Evolutionary conservation across 2,888 invertebrate genomes (phyloP).

Genomic region (Ectemnius lituratus): DNA sequence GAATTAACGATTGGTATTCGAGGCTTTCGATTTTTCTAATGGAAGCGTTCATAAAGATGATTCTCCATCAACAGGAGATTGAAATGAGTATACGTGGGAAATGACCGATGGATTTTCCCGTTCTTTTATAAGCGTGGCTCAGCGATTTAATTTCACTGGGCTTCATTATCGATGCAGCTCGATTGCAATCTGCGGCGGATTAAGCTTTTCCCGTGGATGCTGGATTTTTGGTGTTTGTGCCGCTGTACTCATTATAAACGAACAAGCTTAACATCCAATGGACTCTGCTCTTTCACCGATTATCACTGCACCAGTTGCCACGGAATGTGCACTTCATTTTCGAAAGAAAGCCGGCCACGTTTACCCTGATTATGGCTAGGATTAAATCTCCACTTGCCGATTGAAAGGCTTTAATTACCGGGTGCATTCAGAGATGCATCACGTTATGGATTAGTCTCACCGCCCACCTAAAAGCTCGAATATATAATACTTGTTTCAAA

Average conservation of each 20-base stretch:
- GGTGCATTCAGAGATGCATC: constrained; percentile 1
- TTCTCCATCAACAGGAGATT: no score
- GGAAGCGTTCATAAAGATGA: no score
- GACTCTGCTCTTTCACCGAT: not conserved
- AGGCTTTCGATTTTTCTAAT: no score
- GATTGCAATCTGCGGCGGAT: constrained; percentile 3
- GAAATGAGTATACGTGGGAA: no score
- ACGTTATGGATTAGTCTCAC: no score
- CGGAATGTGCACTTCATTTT: not conserved
- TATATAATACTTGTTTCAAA: no score
- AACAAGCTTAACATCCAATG: constrained; percentile 8
- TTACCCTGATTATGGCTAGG: not conserved
- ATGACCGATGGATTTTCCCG: not conserved
- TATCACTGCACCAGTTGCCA: constrained; percentile 1
- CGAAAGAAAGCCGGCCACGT: not conserved
- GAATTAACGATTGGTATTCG: no score
- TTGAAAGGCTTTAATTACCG: constrained; percentile 31
- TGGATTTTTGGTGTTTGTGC: not conserved
- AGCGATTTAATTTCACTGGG: not conserved
- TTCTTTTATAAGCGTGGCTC: not conserved
- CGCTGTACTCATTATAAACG: constrained; percentile 8
- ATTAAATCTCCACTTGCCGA: constrained; percentile 36
- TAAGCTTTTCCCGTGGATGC: not conserved
- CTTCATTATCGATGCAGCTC: not conserved
- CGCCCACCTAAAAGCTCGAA: no score